Conservation (phyloP, 2,797 vertebrate species). For the Sciurus carolinensis region DNA sequence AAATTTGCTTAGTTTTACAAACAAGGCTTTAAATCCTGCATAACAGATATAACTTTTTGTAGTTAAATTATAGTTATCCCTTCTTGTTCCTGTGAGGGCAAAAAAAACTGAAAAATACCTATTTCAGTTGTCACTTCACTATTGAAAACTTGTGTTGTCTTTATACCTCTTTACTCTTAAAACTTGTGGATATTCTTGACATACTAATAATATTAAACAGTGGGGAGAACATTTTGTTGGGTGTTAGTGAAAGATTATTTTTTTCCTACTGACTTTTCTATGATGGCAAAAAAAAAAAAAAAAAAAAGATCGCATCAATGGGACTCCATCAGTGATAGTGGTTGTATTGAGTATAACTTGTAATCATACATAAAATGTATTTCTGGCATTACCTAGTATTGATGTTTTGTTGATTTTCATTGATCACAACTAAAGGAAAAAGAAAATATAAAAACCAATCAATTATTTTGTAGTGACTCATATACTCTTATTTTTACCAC, state of each 20-base stretch:
- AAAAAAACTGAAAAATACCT: slow-evolving; percentile 27
- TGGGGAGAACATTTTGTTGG: slow-evolving; percentile 70
- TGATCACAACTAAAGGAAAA: slow-evolving; percentile 54
- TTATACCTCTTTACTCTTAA: not conserved
- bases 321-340: not conserved
- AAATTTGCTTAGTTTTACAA: not conserved
- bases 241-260: slow-evolving; percentile 72
- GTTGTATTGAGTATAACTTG: not conserved
- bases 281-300: slow-evolving; percentile 30
- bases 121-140: slow-evolving; percentile 47
- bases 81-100: slow-evolving; percentile 1
- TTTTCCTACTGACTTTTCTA: slow-evolving; percentile 72
- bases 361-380: not conserved
- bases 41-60: slow-evolving; percentile 28
- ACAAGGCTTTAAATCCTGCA: not conserved
- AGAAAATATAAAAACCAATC: slow-evolving; percentile 39
- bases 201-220: slow-evolving; percentile 51
- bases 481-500: not conserved
- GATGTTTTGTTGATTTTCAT: slow-evolving; percentile 58
- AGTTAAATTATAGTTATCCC: not conserved
- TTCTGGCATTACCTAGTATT: not conserved
- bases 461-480: not conserved
- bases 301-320: not conserved
- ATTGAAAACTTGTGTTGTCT: slow-evolving; percentile 62
- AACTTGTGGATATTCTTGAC: slow-evolving; percentile 69